phyloP scores from a whole-genome alignment of 2,888 invertebrate species.

The Argynnis bischoffii region DNA sequence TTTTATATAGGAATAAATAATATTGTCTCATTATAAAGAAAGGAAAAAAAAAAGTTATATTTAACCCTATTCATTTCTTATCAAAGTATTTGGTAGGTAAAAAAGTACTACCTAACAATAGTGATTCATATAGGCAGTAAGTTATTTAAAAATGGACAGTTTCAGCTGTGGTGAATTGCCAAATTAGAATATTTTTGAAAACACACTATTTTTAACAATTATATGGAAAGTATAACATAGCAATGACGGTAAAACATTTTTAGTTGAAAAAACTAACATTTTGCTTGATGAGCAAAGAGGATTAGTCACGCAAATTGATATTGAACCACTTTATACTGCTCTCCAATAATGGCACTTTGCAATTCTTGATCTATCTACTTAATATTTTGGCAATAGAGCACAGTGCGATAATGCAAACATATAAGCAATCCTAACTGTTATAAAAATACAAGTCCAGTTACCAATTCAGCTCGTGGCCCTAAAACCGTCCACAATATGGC shows the following conservation, averaged over 20 bases:
- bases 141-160: slow-evolving; percentile 1
- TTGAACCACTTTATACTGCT: slow-evolving; percentile 37
- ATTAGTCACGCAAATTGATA: slow-evolving; percentile 22
- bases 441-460: slow-evolving; percentile 36
- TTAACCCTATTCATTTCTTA: neutral
- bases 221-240: neutral
- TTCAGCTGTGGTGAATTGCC: slow-evolving; percentile 14
- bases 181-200: slow-evolving; percentile 7
- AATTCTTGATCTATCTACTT: slow-evolving; percentile 35
- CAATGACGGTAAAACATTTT: slow-evolving; percentile 2
- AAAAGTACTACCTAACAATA: neutral
- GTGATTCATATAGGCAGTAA: neutral
- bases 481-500: slow-evolving; percentile 73
- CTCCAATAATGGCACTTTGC: slow-evolving; percentile 22
- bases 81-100: neutral
- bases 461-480: slow-evolving; percentile 54
- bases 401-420: slow-evolving; percentile 41
- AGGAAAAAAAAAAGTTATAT: neutral
- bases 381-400: slow-evolving; percentile 44
- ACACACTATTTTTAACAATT: neutral
- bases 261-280: neutral
- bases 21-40: neutral
- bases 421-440: slow-evolving; percentile 37
- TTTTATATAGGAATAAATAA: neutral
- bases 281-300: slow-evolving; percentile 5